Evolutionary conservation across 1,140 invertebrate species (phyloP), one percentile per base, ranked within the genome.

Genomic region (Drosophila sechellia): DNA sequence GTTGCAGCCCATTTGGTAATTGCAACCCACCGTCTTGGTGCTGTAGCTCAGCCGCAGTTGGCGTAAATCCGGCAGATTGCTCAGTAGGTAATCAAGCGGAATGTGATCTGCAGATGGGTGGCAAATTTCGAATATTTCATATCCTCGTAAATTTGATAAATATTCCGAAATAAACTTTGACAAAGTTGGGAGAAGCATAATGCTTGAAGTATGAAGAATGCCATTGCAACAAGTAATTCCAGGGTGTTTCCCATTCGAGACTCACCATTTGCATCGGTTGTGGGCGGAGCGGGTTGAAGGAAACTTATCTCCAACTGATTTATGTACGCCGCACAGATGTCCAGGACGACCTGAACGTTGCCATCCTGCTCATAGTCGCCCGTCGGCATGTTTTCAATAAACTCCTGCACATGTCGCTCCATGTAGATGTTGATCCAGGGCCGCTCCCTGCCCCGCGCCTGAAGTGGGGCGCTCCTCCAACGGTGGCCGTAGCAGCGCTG

Each of bases 341-440:
- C 90, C 76, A 90, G 81, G 66, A 75, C 54, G 56, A 65, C 73
- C 65, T 80, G 75, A 34, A 90, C 86, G 25, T 92, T 83, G 39
- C 89, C 79, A 42, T 93, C 92, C 57, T 85, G 81, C 61, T 93
- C 89, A 54, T 93, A 93, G 77, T 93, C 83, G 76, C 81, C 78
- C 56, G 92, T 91, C 77, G 90, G 76, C 70, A 93, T 70, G 68
- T 91, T 90, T 78, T 93, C 92, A 57, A 93, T 90, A 81, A 86
- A 92, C 81, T 93, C 92, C 59, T 92, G 81, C 54, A 93, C 73
- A 91, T 93, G 91, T 81, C 81, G 86, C 79, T 93, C 92, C 80
- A 93, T 92, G 87, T 93, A 93, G 70, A 91, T 92, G 79, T 90
- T 84, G 80, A 93, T 93, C 93, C 93, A 93, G 46, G 54, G 68